Conservation (phyloP, 2,113 vertebrate species). For the Illadopsis cleaveri region DNA sequence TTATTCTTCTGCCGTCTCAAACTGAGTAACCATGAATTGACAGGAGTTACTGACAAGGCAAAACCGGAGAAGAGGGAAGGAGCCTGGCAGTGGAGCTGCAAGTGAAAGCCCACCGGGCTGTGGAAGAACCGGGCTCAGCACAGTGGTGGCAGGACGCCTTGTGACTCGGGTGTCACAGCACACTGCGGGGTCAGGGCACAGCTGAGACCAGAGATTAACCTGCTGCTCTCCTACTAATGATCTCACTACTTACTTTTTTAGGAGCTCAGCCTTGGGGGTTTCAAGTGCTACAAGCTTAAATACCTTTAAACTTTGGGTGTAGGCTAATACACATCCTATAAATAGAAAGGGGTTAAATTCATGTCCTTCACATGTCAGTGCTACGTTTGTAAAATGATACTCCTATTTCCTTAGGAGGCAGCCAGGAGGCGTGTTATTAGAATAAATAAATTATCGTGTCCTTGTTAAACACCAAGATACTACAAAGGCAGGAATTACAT, state of each 20-base stretch:
- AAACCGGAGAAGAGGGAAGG: background rate
- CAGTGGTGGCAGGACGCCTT: fast-evolving
- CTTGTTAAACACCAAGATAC: background rate
- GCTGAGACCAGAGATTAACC: background rate
- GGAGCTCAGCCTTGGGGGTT: background rate
- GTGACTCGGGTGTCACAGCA: background rate
- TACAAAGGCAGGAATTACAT: fast-evolving
- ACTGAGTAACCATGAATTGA: background rate
- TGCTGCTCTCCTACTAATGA: background rate
- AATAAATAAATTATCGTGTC: background rate
- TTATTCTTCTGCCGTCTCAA: background rate
- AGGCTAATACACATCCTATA: background rate
- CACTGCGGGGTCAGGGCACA: background rate
- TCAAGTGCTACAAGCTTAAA: background rate
- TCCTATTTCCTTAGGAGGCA: background rate
- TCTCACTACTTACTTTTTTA: background rate
- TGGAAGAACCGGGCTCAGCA: background rate
- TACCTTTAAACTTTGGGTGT: background rate
- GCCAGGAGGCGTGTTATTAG: background rate
- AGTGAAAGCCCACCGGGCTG: too few relatives aligned
- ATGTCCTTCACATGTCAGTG: background rate
- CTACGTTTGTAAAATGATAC: background rate
- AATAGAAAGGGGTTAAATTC: background rate
- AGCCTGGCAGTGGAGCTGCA: background rate
- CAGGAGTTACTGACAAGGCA: background rate